Evolutionary conservation across 2,113 vertebrate genomes (phyloP).

Genomic region (Sylvicapra grimmia): DNA sequence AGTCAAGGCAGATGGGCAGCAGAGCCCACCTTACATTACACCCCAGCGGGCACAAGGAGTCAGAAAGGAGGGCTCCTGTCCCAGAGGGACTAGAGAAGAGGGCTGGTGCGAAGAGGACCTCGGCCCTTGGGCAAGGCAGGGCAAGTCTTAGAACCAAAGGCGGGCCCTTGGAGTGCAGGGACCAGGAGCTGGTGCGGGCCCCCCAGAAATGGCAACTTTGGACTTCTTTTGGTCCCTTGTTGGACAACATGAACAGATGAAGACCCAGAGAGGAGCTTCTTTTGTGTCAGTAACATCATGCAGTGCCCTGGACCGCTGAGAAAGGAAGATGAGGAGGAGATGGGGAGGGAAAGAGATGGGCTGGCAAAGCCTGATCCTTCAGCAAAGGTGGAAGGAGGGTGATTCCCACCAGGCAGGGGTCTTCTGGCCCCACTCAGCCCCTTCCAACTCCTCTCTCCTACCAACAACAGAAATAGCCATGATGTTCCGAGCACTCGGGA

Average conservation of each 20-base stretch:
- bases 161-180: fast-evolving
- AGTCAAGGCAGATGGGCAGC: background rate
- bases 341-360: fast-evolving
- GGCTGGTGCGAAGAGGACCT: background rate
- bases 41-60: fast-evolving
- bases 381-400: background rate
- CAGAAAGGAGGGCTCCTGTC: background rate
- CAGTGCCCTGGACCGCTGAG: background rate
- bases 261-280: background rate
- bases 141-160: background rate
- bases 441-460: background rate
- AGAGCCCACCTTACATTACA: background rate
- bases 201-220: background rate
- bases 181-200: background rate
- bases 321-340: fast-evolving
- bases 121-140: no score
- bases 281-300: no score
- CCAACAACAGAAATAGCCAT: background rate
- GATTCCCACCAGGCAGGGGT: background rate
- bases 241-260: background rate
- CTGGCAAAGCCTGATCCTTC: background rate
- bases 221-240: background rate
- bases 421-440: background rate
- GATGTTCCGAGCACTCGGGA: background rate
- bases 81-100: background rate